Evolutionary conservation across 2,797 vertebrate species (phyloP).

Genomic region (Oophaga sylvatica): DNA sequence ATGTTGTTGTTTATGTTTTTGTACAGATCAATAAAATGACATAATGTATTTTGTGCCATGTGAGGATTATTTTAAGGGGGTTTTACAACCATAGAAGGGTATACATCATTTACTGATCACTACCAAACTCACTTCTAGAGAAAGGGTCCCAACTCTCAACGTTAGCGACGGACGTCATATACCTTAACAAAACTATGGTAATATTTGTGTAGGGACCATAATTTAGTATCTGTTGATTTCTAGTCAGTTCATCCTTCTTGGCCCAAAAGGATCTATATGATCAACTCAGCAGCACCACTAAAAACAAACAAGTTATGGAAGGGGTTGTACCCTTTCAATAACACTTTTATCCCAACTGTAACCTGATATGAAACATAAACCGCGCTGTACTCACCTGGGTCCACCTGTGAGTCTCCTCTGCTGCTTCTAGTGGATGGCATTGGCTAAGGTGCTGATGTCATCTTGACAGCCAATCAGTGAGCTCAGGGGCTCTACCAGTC

Average conservation of each 20-base stretch:
- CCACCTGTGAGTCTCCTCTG: too few species aligned
- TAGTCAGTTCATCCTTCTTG: background rate
- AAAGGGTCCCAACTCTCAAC: background rate
- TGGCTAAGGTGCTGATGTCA: too few species aligned
- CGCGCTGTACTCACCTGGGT: too few species aligned
- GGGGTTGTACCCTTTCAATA: too few species aligned
- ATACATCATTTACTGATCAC: background rate
- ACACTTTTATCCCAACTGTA: too few species aligned
- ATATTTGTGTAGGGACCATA: background rate
- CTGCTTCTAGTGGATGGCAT: too few species aligned
- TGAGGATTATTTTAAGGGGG: background rate
- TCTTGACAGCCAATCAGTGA: too few species aligned
- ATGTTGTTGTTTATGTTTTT: background rate
- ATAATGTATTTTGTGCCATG: background rate
- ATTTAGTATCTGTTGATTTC: background rate
- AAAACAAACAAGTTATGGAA: too few species aligned
- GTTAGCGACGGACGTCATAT: background rate
- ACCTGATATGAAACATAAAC: too few species aligned
- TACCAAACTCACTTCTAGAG: background rate
- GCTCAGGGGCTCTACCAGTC: too few species aligned
- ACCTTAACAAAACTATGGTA: background rate
- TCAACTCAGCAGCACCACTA: background rate
- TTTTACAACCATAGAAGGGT: background rate
- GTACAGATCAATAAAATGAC: background rate
- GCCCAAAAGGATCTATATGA: background rate